Base-by-base conservation (phyloP, 2,888 invertebrate genomes). In the Agrilus biguttatus region DNA sequence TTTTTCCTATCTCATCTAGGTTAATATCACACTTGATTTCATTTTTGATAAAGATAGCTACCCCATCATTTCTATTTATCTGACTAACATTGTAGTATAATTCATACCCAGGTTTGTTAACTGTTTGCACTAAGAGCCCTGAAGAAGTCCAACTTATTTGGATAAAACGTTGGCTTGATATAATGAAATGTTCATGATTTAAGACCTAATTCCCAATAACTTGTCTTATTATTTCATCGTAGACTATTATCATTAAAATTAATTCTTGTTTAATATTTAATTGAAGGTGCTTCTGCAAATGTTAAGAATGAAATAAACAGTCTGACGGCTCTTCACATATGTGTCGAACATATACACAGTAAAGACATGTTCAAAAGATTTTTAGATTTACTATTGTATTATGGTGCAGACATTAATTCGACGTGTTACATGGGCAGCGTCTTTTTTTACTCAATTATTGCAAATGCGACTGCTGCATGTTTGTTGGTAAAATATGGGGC, bases 401-500 rank as follows among this genome's bases (percentile, higher is more conserved):
- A 59, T 45, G 57, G 59, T 33, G 63, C 61, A 2, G 58, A 65
- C 47, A 55, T 65, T 49, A 61, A 65, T 45, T 58, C 60, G 2
- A 53, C 56, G 23, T 61, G 62, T 50, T 49, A 43, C 36, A 42
- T 49, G 50, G 65, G 65, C 13, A 68, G 64, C 33, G 66, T 68
- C 12, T 54, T 71, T 5, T 67, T 65, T 43, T 63, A 69, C 44
- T 65, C 71, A 8, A 61, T 71, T 35, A 57, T 68, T 32, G 51
- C 64, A 32, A 68, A 68, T 44, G 57, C 62, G 36, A 55, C 66
- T 42, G 75, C 74, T 10, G 77, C 77, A 3, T 63, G 69, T 36
- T 58, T 73, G 10, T 64, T 80, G 8, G 72, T 80, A 40, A 70
- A 72, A 42, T 71, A 77, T 49, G 80, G 80, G 32, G 75, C 75